Conservation (phyloP, 2,113 vertebrate genomes). For the Rhabdornis inornatus region DNA sequence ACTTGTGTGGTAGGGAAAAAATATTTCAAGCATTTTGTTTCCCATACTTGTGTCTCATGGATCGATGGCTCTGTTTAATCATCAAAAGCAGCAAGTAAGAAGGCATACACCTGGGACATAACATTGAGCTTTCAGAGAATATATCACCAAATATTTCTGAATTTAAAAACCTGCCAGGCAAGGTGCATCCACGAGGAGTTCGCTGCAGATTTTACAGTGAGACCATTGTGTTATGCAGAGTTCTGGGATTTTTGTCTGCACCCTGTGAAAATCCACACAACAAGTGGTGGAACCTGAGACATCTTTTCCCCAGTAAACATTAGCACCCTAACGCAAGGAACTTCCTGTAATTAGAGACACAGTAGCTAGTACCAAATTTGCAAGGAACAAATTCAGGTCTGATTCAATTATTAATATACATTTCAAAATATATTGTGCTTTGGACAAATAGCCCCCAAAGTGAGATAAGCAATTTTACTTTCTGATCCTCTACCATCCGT, state of each 20-base stretch:
- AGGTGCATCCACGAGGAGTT: not conserved
- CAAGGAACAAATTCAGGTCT: not conserved
- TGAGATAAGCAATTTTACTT: not conserved
- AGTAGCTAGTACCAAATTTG: not conserved
- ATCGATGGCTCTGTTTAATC: not conserved
- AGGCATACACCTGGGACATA: not conserved
- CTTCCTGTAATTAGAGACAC: not conserved
- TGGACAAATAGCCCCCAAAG: not conserved
- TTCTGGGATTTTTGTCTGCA: not conserved
- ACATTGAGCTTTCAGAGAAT: not conserved
- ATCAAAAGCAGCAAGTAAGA: not conserved
- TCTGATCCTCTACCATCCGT: not conserved
- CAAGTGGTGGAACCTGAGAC: not conserved
- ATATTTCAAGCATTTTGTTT: not conserved
- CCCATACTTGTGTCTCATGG: not conserved
- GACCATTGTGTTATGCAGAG: not conserved
- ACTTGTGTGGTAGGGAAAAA: not conserved
- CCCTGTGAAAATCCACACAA: slow-evolving; percentile 4
- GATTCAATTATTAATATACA: not conserved
- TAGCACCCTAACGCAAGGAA: not conserved
- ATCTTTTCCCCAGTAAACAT: not conserved
- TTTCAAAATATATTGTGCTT: not conserved
- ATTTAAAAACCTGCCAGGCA: not conserved
- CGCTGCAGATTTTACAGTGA: not conserved
- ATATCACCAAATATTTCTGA: not conserved